Evolutionary conservation across 2,797 vertebrate species (phyloP).

Genomic region (Gallinago solitaria): DNA sequence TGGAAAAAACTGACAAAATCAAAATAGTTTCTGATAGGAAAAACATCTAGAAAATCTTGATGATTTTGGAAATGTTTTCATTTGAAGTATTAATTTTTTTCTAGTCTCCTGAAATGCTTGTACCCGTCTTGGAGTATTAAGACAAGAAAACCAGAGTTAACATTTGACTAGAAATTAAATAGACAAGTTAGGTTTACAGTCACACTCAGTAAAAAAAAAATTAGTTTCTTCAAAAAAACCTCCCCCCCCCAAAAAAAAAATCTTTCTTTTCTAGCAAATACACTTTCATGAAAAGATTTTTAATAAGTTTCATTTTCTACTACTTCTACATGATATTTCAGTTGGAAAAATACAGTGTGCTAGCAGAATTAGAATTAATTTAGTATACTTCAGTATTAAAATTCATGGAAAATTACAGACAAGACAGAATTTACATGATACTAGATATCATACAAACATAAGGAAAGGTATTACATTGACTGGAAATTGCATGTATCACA

Average conservation of each 20-base stretch:
- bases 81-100: background rate
- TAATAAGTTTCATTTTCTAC: background rate
- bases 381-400: background rate
- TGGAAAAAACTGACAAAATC: background rate
- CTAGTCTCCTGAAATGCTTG: background rate
- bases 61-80: background rate
- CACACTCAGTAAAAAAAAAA: background rate
- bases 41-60: background rate
- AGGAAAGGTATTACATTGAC: background rate
- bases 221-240: background rate
- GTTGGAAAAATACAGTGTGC: background rate
- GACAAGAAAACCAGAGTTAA: background rate
- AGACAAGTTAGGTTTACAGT: background rate
- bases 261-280: background rate
- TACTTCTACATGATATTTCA: background rate
- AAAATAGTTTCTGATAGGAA: background rate
- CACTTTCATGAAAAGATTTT: background rate
- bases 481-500: background rate
- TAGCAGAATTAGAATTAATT: background rate
- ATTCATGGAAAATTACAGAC: background rate
- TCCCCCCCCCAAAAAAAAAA: background rate
- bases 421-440: background rate
- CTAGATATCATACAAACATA: background rate
- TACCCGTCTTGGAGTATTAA: background rate
- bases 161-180: background rate